A percentile compares a stretch with the other conserved stretches of the same genome.
These are phyloP conservation scores for Pogoniulus pusillus DNA, from an alignment of 2,797 vertebrate species.

Conservation along the genomic window DNA sequence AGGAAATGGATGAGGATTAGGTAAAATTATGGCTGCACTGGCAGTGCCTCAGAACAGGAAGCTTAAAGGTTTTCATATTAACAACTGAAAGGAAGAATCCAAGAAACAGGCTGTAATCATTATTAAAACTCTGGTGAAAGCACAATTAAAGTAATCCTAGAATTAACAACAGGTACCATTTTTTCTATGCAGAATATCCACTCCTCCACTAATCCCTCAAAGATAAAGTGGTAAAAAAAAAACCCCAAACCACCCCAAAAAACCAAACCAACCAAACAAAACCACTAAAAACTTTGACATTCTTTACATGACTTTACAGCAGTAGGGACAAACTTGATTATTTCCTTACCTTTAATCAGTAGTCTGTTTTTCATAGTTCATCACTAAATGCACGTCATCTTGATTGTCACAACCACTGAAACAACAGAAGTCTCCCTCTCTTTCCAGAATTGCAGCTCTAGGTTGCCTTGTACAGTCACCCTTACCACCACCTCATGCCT, in stretches of 20 bases:
- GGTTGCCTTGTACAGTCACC: not conserved
- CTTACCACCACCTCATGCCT: not conserved
- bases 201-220: not conserved
- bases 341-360: slow-evolving; percentile 50
- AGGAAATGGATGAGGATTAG: not conserved
- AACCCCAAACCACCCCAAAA: too few relatives aligned
- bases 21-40: not conserved
- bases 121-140: not conserved
- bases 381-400: slow-evolving; percentile 24
- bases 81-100: not conserved
- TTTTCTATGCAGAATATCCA: not conserved
- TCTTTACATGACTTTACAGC: not conserved
- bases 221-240: not conserved
- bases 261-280: too few relatives aligned
- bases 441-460: not conserved
- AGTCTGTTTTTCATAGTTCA: slow-evolving; percentile 17
- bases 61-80: not conserved
- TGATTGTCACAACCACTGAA: slow-evolving; percentile 48
- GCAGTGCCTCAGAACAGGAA: not conserved
- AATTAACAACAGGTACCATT: not conserved
- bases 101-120: not conserved
- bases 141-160: not conserved
- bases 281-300: not conserved
- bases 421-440: not conserved
- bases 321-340: not conserved